Percentiles rank a stretch among this genome's conserved stretches.
These are phyloP conservation scores for Butorides virescens DNA, from an alignment of 2,113 vertebrate genomes.

Conservation along the genomic window DNA sequence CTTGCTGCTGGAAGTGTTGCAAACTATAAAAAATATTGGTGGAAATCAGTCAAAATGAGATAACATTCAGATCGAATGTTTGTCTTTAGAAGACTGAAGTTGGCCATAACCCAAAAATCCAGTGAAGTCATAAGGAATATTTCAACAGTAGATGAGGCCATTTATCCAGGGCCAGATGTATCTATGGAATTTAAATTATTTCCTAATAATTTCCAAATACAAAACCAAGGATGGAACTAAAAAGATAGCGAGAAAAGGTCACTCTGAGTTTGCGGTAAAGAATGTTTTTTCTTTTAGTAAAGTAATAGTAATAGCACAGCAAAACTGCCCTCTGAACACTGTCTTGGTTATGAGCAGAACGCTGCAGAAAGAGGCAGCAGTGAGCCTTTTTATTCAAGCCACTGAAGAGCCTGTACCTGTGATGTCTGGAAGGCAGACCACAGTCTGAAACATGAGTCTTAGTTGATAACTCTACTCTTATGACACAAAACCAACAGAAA, in stretches of 20 bases:
- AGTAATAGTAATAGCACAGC: background rate
- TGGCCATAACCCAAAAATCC: background rate
- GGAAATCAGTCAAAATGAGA: constrained; percentile 19
- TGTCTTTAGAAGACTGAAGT: background rate
- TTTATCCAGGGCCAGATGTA: constrained; percentile 30
- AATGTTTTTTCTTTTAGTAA: background rate
- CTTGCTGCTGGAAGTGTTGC: background rate
- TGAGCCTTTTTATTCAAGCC: background rate
- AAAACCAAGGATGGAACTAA: background rate
- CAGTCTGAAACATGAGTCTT: background rate
- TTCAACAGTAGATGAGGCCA: constrained; percentile 22
- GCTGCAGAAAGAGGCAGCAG: background rate
- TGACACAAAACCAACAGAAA: background rate
- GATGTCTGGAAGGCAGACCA: background rate
- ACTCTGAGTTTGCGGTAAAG: background rate
- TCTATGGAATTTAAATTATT: constrained; percentile 50
- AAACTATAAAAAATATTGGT: background rate
- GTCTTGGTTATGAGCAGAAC: background rate
- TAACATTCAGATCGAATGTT: background rate
- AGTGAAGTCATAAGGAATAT: constrained; percentile 20
- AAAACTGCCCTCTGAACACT: background rate
- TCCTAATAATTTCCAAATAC: constrained; percentile 7
- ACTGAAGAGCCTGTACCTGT: background rate
- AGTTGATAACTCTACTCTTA: background rate
- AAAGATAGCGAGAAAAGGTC: constrained; percentile 23